phyloP scores from a whole-genome alignment of 2,888 invertebrate species.

The Drepanosiphum platanoidis region DNA sequence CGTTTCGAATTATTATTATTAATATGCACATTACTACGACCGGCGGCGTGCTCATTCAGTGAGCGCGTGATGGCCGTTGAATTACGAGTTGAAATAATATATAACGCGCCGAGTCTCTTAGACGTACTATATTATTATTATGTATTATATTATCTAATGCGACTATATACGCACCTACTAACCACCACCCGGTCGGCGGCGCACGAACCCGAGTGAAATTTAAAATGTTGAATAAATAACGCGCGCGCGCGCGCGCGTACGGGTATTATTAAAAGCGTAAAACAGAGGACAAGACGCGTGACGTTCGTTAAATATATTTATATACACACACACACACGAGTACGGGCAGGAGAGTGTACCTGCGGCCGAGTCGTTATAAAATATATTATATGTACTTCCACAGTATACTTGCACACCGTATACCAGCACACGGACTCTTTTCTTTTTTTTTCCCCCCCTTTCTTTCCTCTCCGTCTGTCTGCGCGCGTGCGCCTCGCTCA shows the following conservation, averaged over 20 bases:
- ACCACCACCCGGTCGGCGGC: neutral
- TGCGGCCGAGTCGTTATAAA: neutral
- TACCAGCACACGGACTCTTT: neutral
- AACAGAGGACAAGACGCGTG: conserved; percentile 59
- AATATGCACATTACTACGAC: too few species aligned
- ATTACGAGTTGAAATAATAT: too few species aligned
- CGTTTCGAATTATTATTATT: too few species aligned
- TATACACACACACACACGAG: neutral
- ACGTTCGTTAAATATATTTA: conserved; percentile 45
- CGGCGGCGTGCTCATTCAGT: too few species aligned
- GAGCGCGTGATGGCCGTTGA: too few species aligned
- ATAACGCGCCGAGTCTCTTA: too few species aligned
- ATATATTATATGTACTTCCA: neutral
- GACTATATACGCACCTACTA: too few species aligned
- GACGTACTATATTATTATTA: too few species aligned
- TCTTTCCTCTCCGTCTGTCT: neutral
- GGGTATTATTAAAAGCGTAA: conserved; percentile 34
- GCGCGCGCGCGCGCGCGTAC: neutral
- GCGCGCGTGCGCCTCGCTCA: neutral
- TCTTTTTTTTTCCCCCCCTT: neutral
- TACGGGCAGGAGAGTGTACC: neutral
- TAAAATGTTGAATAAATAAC: conserved; percentile 39
- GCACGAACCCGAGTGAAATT: conserved; percentile 36
- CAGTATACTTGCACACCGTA: neutral
- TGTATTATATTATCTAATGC: too few species aligned